A percentile compares a stretch with the other conserved stretches of the same genome.
phyloP scores from a whole-genome alignment of 64 coral and sea anemone species.

The Catalaphyllia jardinei region DNA sequence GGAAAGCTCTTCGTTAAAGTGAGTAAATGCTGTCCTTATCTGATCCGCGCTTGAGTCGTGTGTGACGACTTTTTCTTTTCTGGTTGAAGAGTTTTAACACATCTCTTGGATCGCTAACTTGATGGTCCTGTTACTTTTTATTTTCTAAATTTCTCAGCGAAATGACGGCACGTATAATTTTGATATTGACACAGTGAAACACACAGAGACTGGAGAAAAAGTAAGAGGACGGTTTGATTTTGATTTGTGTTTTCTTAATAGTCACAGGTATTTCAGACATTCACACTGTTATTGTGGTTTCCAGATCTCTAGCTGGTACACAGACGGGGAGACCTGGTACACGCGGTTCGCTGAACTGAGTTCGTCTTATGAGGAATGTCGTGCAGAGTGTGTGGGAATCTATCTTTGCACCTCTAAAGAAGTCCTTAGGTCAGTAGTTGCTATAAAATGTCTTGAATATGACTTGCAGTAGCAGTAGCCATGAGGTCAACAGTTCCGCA shows the following conservation, averaged over 20 bases:
- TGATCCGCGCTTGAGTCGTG: not conserved
- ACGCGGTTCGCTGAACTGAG: constrained; percentile 90
- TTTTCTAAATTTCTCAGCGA: constrained; percentile 48
- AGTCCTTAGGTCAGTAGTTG: constrained; percentile 62
- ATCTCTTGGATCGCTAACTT: not conserved
- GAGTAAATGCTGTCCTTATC: not conserved
- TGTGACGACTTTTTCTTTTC: not conserved
- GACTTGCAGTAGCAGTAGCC: too few species aligned
- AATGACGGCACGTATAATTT: constrained; percentile 88
- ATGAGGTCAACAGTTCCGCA: too few species aligned
- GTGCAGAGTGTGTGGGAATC: constrained; percentile 96
- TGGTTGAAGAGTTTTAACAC: not conserved
- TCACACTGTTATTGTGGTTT: not conserved
- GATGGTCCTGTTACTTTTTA: not conserved
- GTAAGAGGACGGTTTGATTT: constrained; percentile 24
- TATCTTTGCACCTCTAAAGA: constrained; percentile 84
- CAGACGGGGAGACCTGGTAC: constrained; percentile 86
- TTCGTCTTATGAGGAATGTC: constrained; percentile 93
- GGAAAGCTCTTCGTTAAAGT: constrained; percentile 94
- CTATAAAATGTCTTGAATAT: too few species aligned
- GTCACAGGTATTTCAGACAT: not conserved
- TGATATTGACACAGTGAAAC: constrained; percentile 70
- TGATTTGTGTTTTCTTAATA: not conserved
- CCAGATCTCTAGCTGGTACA: constrained; percentile 90
- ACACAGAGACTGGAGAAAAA: constrained; percentile 92